Evolutionary conservation across 2,113 vertebrate genomes (phyloP), one percentile per base, ranked within the genome.

Genomic region (Rhynchomys soricoides): DNA sequence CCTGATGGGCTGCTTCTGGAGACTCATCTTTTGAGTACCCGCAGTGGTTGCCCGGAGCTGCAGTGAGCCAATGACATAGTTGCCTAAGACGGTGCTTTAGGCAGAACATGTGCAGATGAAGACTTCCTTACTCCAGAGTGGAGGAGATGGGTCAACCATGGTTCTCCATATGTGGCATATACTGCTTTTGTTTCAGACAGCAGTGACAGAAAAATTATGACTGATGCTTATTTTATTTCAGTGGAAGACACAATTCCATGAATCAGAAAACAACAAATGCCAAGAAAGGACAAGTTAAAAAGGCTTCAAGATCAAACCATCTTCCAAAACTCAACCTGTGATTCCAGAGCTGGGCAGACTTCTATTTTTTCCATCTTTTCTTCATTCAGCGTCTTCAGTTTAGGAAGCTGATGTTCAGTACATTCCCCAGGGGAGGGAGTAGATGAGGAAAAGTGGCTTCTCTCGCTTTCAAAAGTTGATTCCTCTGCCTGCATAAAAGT

Each of bases 241-340:
- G 98, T 93, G 96, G 95, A 96, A 98, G 91, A 94, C 66, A 62
- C 91, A 94, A 93, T 97, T 92, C 97, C 89, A 94, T 87, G 97
- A 96, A 96, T 78, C 97, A 17, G 40, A 98, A 98, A 97, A 98
- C 90, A 96, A 78, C 97, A 94, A 97, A 97, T 96, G 81, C 82
- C 94, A 98, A 97, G 97, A 98, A 96, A 97, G 95, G n/a, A 96
- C 75, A 92, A 34, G 96, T 98, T 89, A 98, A 98, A 97, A 99
- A 98, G 97, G 96, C 96, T 52, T 83, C 95, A 79, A 98, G 94
- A 96, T 96, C 98, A 94, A 99, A 97, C 94, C 97, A 98, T 78
- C 98, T 99, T 98, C 98, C 99, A 66, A 99, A 98, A 95, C 91
- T 99, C 73, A 99, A 99, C 37, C 95, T 90, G 37, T 98, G 98